A percentile compares a stretch with the other conserved stretches of the same genome.
Conservation (phyloP, 2,113 vertebrate genomes). For the Platichthys stellatus region DNA sequence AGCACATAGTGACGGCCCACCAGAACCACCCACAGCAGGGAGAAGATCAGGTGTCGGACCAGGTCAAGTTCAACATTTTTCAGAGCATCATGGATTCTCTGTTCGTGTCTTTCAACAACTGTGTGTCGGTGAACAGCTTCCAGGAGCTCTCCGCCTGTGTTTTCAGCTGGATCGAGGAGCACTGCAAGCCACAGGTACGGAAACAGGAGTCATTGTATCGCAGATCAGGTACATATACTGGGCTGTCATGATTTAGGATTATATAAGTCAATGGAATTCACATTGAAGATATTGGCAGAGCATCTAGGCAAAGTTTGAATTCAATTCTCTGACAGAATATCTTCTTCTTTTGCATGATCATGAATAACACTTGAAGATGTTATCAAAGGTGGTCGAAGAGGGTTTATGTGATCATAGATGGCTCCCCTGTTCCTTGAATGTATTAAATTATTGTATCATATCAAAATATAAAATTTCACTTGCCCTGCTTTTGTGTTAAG, state of each 20-base stretch:
- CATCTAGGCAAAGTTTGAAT: no score
- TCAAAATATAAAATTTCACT: no score
- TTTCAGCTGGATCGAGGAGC: constrained; percentile 98
- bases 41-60: constrained; percentile 93
- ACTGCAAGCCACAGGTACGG: constrained; percentile 95
- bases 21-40: constrained; percentile 93
- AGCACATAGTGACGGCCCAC: constrained; percentile 97
- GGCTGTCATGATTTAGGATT: not conserved
- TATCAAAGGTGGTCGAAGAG: no score
- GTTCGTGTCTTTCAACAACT: constrained; percentile 94
- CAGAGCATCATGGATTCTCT: constrained; percentile 98
- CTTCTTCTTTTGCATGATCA: no score
- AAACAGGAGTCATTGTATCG: not conserved
- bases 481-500: no score
- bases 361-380: no score
- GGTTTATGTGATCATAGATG: no score
- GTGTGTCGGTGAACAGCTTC: constrained; percentile 92
- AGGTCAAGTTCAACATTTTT: constrained; percentile 96
- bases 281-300: no score
- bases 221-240: not conserved
- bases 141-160: constrained; percentile 96
- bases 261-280: no score
- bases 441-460: no score
- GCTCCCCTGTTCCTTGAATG: no score
- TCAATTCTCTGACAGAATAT: no score